Base-by-base conservation (phyloP, 2,797 vertebrate genomes). In the Crotalus adamanteus region DNA sequence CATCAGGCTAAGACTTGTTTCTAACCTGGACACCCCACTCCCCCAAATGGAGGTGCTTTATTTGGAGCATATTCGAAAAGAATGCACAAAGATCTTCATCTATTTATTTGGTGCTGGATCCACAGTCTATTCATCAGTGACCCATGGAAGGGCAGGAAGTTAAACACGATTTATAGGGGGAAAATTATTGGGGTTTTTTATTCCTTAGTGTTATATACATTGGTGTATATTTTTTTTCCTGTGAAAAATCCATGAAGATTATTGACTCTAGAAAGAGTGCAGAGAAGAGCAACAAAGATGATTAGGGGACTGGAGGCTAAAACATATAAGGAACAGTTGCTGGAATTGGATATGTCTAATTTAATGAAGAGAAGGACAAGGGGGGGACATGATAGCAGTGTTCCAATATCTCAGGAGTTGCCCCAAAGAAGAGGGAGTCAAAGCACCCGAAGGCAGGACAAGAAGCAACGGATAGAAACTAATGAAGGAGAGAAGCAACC, bases 1-100 rank as follows among this genome's bases (percentile, higher is more conserved):
- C 95, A 94, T 96, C 97, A 95, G 95, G 96, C 93, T 95, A 90
- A 92, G 0, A 2, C 96, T 94, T 96, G 95, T 96, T 96, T 96
- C 86, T 78, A 95, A 94, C 69, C 5, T 60, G 88, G 94, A 93
- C 91, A 91, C 95, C 91, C 9, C 93, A 92, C 91, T 92, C 95
- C 91, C 22, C 93, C 93, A 95, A 92, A 95, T 90, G 61, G 69
- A 94, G 92, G 93, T 91, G 92, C 55, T 61, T 88, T 93, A 8
- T 73, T 91, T 95, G 94, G 93, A 95, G 93, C 55, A 85, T 0
- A 53, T 93, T 95, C 94, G 94, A 96, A 95, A 95, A 47, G 87
- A 87, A 94, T 90, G 95, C 92, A 91, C 78, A 93, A 92, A 95
- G 53, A 95, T 94, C 95, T 95, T 51, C 89, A 57, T 1, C 42